phyloP scores from a whole-genome alignment of 2,113 vertebrate genomes.

The Serinus canaria region DNA sequence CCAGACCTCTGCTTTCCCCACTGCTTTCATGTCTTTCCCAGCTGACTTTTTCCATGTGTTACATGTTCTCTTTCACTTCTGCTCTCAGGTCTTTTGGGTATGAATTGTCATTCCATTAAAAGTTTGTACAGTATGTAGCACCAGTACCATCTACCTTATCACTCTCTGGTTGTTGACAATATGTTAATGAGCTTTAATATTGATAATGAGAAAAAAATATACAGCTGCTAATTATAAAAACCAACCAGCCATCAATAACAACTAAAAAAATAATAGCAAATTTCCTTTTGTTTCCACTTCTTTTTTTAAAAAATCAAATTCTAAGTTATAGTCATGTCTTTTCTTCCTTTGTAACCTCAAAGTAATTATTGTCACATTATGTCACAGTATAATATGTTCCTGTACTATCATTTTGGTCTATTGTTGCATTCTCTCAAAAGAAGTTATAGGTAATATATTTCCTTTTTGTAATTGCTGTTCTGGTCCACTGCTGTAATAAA shows the following conservation, averaged over 20 bases:
- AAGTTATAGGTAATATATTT: constrained; percentile 18
- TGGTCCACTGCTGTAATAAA: constrained; percentile 1
- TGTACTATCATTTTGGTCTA: neutral
- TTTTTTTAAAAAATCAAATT: neutral
- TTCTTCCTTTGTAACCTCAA: constrained; percentile 14
- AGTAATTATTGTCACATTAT: neutral
- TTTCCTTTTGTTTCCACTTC: neutral
- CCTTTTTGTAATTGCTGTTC: neutral
- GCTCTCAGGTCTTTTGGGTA: neutral
- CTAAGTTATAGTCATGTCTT: neutral
- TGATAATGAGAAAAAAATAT: neutral
- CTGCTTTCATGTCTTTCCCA: neutral
- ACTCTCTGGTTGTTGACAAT: neutral
- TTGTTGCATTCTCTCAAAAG: constrained; percentile 29
- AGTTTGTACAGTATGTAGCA: neutral
- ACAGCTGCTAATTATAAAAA: neutral
- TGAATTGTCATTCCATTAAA: neutral
- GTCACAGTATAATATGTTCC: neutral
- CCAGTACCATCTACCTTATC: neutral
- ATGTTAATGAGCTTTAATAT: neutral
- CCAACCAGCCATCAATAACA: neutral
- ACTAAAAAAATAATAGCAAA: neutral
- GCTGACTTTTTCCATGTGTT: neutral
- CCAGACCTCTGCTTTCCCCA: neutral
- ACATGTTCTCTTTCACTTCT: neutral